Evolutionary conservation across 2,797 vertebrate species (phyloP).

Genomic region (Crax fasciolata): DNA sequence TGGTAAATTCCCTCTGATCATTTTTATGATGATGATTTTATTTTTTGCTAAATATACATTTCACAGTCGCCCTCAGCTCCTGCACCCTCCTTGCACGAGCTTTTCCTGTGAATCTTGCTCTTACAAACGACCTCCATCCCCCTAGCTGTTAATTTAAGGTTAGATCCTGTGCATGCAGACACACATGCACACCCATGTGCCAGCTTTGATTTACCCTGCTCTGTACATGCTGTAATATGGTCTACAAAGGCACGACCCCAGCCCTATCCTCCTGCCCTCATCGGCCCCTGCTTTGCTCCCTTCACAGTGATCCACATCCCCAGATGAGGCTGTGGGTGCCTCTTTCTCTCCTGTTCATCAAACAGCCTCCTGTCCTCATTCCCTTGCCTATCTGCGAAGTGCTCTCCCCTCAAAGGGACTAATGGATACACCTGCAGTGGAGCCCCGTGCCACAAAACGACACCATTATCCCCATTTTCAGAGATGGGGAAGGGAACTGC

Average conservation of each 20-base stretch:
- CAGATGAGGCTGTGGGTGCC: accelerated
- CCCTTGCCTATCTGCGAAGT: not conserved
- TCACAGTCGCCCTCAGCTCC: not conserved
- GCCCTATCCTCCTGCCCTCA: not conserved
- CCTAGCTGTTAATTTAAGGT: slow-evolving; percentile 14
- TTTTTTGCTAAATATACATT: not conserved
- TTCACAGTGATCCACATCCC: not conserved
- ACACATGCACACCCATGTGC: accelerated
- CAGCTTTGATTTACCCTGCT: not conserved
- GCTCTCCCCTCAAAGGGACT: not conserved
- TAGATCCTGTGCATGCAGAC: accelerated
- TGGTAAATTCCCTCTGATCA: not conserved
- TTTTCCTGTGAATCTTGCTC: not conserved
- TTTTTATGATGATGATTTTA: not conserved
- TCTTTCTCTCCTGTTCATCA: not conserved
- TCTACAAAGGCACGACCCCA: not conserved
- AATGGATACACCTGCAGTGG: not conserved
- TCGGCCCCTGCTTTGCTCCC: not conserved
- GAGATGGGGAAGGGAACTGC: accelerated
- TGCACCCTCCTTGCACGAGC: not conserved
- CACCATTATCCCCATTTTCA: not conserved
- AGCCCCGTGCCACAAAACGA: not conserved
- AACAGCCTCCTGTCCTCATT: not conserved
- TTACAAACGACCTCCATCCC: not conserved
- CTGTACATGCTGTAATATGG: not conserved